Conservation (phyloP, 1,140 invertebrate genomes). For the Drosophila sucinea region DNA sequence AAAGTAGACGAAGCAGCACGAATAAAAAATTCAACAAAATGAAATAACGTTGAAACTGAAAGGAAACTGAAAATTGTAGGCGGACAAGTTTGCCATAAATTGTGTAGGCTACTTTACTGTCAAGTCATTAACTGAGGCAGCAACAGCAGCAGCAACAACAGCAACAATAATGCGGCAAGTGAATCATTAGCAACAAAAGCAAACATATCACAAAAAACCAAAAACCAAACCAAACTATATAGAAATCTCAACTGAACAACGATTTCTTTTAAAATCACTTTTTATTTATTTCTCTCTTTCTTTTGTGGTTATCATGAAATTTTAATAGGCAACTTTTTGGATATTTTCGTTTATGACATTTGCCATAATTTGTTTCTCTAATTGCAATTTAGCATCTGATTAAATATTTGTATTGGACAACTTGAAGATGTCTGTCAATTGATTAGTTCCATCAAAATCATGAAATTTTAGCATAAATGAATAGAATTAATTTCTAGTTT, state of each 20-base stretch:
- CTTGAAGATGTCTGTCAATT: neutral
- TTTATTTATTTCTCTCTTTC: neutral
- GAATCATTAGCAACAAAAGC: constrained; percentile 75
- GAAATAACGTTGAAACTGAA: constrained; percentile 51
- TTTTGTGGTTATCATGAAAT: neutral
- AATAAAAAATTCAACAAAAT: constrained; percentile 26
- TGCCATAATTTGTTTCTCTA: neutral
- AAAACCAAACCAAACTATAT: constrained; percentile 32
- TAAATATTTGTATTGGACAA: neutral
- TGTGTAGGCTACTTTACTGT: constrained; percentile 80
- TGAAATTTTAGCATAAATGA: too few relatives aligned
- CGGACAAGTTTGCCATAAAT: constrained; percentile 79
- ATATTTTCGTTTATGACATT: constrained; percentile 17
- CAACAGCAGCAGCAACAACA: constrained; percentile 33
- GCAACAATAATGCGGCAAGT: constrained; percentile 46
- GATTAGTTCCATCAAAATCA: too few relatives aligned
- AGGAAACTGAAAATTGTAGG: constrained; percentile 77
- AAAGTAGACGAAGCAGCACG: constrained; percentile 54
- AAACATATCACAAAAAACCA: constrained; percentile 29
- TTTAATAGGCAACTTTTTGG: constrained; percentile 2
- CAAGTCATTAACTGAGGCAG: constrained; percentile 74
- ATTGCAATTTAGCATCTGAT: neutral
- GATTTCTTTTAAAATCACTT: constrained; percentile 20
- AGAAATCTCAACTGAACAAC: constrained; percentile 31
- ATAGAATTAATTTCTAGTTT: too few relatives aligned